Base-by-base conservation (phyloP, 2,888 invertebrate species). In the Platerodrilus igneus region DNA sequence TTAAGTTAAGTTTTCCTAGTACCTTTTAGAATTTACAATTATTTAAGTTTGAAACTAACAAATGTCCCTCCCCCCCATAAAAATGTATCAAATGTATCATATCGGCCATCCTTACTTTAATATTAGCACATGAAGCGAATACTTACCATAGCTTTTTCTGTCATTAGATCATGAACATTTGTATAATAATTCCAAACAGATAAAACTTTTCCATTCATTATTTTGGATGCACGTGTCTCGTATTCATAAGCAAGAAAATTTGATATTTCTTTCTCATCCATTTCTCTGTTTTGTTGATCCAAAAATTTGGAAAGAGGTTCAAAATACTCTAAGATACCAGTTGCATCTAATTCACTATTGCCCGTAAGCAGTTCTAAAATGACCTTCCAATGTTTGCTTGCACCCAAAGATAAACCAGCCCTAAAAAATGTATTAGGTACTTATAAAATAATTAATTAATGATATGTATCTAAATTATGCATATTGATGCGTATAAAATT, bases 291-390 rank as follows among this genome's bases (percentile, higher is more conserved):
- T 3, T 3, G 3, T 9, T 11, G 7, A 6, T 60, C 55, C 2
- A 79, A 60, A 69, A 72, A 79, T 18, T 73, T 64, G 20, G 66
- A 59, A n/a, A 79, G 57, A 1, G 78, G 78, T 28, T 69, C 58
- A 55, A 79, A 79, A 53, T 77, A 79, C 47, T 77, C 74, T 25
- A 77, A 44, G 3, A 79, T 58, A 6, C 77, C 72, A 8, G 64
- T 56, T 4, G 74, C 74, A 44, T 73, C 70, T 67, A 79, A 70
- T 47, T 70, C 57, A 62, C 71, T 60, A 49, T 67, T 63, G 8
- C 77, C 78, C 1, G 79, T 79, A 23, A 80, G 63, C 9, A 65
- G 60, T 51, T 75, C 66, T 64, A 83, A 69, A 1, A 75, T 76
- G 37, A 79, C 77, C 29, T 66, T 68, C 77, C 76, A 76, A 21